A percentile compares a stretch with the other conserved stretches of the same genome.
Conservation (phyloP, 1,140 invertebrate species). For the Heliconius nattereri region DNA sequence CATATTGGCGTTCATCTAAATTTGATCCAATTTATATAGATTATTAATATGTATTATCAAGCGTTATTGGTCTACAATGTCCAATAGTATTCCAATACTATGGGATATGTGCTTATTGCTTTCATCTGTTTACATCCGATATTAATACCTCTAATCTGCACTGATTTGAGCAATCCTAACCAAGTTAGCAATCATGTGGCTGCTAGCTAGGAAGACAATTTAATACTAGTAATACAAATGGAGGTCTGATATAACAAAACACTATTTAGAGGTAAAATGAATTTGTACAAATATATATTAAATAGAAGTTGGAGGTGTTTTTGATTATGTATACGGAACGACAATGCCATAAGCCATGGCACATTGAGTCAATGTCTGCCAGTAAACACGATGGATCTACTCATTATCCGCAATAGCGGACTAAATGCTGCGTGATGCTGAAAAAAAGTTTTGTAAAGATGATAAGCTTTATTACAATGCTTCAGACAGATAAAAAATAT, state of each 20-base stretch:
- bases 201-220: neutral
- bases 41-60: neutral
- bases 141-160: conserved; percentile 24
- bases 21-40: neutral
- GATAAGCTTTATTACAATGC: too few species aligned
- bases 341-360: too few species aligned
- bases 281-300: too few species aligned
- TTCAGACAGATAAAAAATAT: too few species aligned
- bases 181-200: neutral
- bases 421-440: too few species aligned
- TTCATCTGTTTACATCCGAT: neutral
- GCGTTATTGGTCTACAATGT: neutral
- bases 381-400: too few species aligned
- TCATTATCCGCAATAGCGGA: too few species aligned
- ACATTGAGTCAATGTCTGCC: too few species aligned
- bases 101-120: neutral
- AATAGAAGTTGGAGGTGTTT: too few species aligned
- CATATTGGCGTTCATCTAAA: neutral
- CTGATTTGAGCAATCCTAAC: conserved; percentile 9
- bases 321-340: too few species aligned
- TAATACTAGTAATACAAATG: neutral
- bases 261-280: too few species aligned
- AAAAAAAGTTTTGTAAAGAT: neutral
- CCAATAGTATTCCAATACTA: neutral
- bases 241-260: neutral